phyloP scores from a whole-genome alignment of 2,888 invertebrate genomes.

The Melanophora roralis region DNA sequence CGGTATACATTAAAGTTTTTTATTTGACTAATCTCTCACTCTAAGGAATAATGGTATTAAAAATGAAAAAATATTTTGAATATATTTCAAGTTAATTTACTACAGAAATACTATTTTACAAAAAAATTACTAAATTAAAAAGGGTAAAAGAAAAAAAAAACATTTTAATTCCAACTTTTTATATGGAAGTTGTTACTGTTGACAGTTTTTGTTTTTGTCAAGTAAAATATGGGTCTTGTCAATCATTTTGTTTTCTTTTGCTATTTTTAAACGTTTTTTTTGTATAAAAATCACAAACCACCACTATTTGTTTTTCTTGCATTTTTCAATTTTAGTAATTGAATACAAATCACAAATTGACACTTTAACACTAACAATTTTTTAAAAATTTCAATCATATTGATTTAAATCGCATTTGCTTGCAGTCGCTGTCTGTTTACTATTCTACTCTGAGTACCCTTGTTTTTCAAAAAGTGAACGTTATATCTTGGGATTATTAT shows the following conservation, averaged over 20 bases:
- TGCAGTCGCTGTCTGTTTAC: slow-evolving; percentile 2
- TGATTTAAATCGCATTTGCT: slow-evolving; percentile 21
- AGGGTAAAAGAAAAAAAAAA: too few species aligned
- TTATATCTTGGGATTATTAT: slow-evolving; percentile 20
- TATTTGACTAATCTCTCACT: too few species aligned
- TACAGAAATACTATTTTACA: too few species aligned
- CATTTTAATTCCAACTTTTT: too few species aligned
- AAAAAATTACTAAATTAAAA: too few species aligned
- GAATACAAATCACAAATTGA: slow-evolving; percentile 61
- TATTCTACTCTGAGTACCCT: not conserved
- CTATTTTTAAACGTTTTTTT: too few species aligned
- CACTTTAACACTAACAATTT: slow-evolving; percentile 55
- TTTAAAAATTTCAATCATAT: slow-evolving; percentile 31
- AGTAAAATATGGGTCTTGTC: too few species aligned
- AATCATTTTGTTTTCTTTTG: too few species aligned
- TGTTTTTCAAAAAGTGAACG: slow-evolving; percentile 1
- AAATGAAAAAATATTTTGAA: too few species aligned
- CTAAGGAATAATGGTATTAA: too few species aligned
- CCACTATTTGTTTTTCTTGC: slow-evolving; percentile 25
- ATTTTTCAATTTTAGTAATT: slow-evolving; percentile 44
- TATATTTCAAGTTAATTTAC: too few species aligned
- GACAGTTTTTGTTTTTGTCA: not conserved
- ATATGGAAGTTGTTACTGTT: not conserved
- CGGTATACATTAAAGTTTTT: too few species aligned
- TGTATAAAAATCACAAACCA: slow-evolving; percentile 16